These are phyloP conservation scores for Luffia ferchaultella DNA, from an alignment of 2,888 invertebrate species.

Conservation along the genomic window DNA sequence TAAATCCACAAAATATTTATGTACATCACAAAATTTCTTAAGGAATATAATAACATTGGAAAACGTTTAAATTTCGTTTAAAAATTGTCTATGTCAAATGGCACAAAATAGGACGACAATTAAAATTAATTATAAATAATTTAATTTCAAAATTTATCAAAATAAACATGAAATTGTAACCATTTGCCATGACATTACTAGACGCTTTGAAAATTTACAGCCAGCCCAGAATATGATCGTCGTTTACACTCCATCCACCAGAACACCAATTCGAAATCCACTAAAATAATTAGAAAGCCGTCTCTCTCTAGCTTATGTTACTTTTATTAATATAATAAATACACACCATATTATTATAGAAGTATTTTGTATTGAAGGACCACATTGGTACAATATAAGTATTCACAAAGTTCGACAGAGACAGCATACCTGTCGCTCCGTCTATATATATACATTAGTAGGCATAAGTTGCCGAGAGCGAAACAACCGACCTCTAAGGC, in stretches of 20 bases:
- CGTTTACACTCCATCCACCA: neutral
- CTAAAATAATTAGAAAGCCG: neutral
- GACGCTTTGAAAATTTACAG: neutral
- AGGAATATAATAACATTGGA: neutral
- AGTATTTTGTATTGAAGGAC: too few relatives aligned
- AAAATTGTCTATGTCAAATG: neutral
- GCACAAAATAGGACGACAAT: neutral
- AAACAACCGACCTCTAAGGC: too few relatives aligned
- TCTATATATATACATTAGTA: too few relatives aligned
- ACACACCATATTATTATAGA: too few relatives aligned
- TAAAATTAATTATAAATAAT: neutral
- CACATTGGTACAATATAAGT: too few relatives aligned
- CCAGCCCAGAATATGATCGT: neutral
- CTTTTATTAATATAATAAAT: too few relatives aligned
- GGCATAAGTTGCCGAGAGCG: too few relatives aligned
- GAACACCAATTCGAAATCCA: neutral
- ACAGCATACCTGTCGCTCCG: too few relatives aligned
- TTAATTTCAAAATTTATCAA: neutral
- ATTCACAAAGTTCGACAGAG: too few relatives aligned
- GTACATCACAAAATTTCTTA: neutral
- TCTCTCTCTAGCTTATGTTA: too few relatives aligned
- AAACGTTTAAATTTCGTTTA: neutral
- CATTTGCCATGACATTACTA: neutral
- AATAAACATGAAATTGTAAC: neutral
- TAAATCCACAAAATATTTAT: neutral